phyloP scores from a whole-genome alignment of 2,888 invertebrate species.

The Epiblema foenella region DNA sequence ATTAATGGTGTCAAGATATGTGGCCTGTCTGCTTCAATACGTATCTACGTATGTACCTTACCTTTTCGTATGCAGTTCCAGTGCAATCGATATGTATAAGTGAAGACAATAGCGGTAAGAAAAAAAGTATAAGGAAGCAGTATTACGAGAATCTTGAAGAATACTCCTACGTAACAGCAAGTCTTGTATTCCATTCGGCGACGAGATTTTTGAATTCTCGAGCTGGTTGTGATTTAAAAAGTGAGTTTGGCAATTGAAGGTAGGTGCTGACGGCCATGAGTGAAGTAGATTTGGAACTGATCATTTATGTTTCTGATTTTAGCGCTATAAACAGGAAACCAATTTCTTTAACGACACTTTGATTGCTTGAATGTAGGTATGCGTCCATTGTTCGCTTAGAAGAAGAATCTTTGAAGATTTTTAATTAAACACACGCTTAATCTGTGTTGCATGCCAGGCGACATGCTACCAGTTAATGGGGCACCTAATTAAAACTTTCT shows the following conservation, averaged over 20 bases:
- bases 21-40: neutral
- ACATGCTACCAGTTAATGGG: neutral
- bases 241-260: neutral
- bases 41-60: neutral
- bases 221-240: neutral
- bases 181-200: too few species aligned
- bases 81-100: neutral
- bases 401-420: conserved; percentile 40
- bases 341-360: conserved; percentile 60
- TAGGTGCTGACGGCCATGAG: neutral
- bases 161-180: neutral
- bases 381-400: conserved; percentile 57
- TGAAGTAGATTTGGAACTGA: neutral
- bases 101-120: neutral
- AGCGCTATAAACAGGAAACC: conserved; percentile 51
- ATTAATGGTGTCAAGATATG: conserved; percentile 7
- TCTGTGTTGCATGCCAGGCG: conserved; percentile 9
- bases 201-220: neutral
- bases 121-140: neutral
- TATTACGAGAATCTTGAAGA: neutral
- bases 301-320: conserved; percentile 32
- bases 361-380: conserved; percentile 59
- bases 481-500: conserved; percentile 19
- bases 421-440: conserved; percentile 30
- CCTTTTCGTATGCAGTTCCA: neutral